Base-by-base conservation (phyloP, 2,797 vertebrate species). In the Sylvia borin region DNA sequence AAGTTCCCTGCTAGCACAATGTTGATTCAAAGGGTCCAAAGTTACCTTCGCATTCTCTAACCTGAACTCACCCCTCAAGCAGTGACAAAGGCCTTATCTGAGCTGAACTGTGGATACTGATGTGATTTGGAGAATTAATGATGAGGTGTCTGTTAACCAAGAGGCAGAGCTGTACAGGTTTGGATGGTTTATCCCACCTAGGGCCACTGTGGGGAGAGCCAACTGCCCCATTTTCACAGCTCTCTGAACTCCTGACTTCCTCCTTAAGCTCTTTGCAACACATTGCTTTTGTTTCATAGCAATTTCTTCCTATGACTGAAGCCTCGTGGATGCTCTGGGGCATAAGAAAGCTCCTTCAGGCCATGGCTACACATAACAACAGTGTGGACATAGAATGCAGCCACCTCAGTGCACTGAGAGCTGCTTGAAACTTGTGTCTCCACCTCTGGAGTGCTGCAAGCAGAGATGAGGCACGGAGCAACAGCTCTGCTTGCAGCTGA, bases 401-500 rank as follows among this genome's bases (percentile, higher is more conserved):
- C 40, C 62, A 26, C 22, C 42, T 73, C 51, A 8, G 11, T 11
- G 40, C 79, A 60, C 40, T 15, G 31, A 42, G 32, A 60, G n/a
- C 53, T 70, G 29, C 20, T 43, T 45, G 53, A 51, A 88, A 48
- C 36, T 24, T 13, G 65, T 42, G 25, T 48, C 54, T 85, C 67
- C 25, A 70, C 22, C 58, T 61, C 53, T 29, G 43, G 36, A 76
- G 51, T 0, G 0, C 2, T 43, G n/a, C 36, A 51, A 95, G 74
- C 71, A 61, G 10, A 81, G 75, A 68, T 0, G 1, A 78, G 27
- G 25, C 3, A 4, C 4, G 0, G 5, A 76, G 31, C 21, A 65
- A 68, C 2, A 9, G 61, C 76, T 60, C 42, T 84, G 65, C 36
- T 64, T 36, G 77, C 65, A 92, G 54, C 26, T 65, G 75, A 21